Evolutionary conservation across 2,888 invertebrate genomes (phyloP), one percentile per base, ranked within the genome.

Genomic region (Macroteleia sp.): DNA sequence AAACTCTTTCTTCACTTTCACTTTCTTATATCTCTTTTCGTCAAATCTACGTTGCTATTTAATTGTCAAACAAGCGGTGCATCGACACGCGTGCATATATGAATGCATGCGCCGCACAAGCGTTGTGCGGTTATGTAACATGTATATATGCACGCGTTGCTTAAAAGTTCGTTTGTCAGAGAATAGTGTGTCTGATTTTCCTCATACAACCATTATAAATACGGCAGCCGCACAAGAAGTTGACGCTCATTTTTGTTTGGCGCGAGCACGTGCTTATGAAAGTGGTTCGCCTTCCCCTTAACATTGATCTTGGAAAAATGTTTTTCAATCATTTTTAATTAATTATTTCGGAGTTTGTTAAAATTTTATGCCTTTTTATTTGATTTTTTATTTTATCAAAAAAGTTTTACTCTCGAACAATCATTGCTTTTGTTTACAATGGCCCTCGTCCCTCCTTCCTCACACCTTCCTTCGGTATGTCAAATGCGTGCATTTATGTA

Each of bases 201-300:
- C 44, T 76, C 61, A 52, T 46, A 66, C 70, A 66, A 70, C 56
- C 48, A 71, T 34, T 41, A 56, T 69, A 73, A 80, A 62, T 74
- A 80, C 80, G 83, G 81, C 69, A 83, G 81, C 80, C 88, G 92
- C 92, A 93, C 93, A 94, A 96, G 96, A 96, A 96, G 96, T 96
- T 96, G 96, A 96, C 96, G 96, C 95, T 95, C 95, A 95, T 95
- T 95, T 95, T 94, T 95, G 95, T 95, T 93, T 93, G 93, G 95
- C 94, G 89, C 89, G 89, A 83, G 91, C 92, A 92, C 88, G 88
- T 77, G 71, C 67, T 79, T 39, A 52, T 28, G 32, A 50, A 14
- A 32, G 56, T 62, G 9, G 16, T 64, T 50, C 41, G 16, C 41
- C 61, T 46, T 44, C 42, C 48, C 54, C 36, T n/a, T n/a, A n/a